phyloP scores from a whole-genome alignment of 2,888 invertebrate genomes.

The Pyrochroa serraticornis region DNA sequence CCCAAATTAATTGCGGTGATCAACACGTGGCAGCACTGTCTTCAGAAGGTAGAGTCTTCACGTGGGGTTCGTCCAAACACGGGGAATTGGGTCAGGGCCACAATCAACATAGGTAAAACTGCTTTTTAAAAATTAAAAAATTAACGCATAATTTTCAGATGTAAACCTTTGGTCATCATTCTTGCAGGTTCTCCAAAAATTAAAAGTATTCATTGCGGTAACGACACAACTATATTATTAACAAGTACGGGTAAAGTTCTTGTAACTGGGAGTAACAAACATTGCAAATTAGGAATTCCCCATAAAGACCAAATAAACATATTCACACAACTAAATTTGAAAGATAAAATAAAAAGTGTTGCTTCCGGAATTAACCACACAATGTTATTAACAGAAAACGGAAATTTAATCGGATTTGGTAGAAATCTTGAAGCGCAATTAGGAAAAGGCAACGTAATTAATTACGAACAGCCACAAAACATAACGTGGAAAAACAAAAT shows the following conservation, averaged over 20 bases:
- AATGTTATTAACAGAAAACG: constrained; percentile 67
- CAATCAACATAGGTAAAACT: constrained; percentile 58
- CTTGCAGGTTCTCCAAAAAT: constrained; percentile 51
- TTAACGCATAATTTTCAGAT: constrained; percentile 8
- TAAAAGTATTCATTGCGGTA: constrained; percentile 64
- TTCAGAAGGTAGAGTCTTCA: constrained; percentile 66
- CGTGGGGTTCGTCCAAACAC: constrained; percentile 69
- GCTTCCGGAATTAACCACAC: constrained; percentile 68
- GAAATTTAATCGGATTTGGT: constrained; percentile 69
- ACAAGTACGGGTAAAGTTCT: constrained; percentile 66
- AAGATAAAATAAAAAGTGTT: constrained; percentile 63
- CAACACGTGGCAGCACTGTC: constrained; percentile 70
- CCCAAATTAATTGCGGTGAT: constrained; percentile 65
- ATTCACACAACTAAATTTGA: constrained; percentile 50
- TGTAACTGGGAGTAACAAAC: constrained; percentile 68
- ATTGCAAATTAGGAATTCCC: constrained; percentile 63
- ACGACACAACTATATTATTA: constrained; percentile 67
- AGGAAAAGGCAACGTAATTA: constrained; percentile 54
- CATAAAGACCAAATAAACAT: constrained; percentile 9
- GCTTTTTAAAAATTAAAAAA: constrained; percentile 28
- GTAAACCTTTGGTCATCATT: constrained; percentile 16
- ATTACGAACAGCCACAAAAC: constrained; percentile 28
- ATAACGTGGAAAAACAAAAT: constrained; percentile 34
- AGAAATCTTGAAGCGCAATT: constrained; percentile 69
- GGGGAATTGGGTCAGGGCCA: constrained; percentile 67